A percentile compares a stretch with the other conserved stretches of the same genome.
These are phyloP conservation scores for Urophycis tenuis DNA, from an alignment of 2,797 vertebrate species.

Conservation along the genomic window DNA sequence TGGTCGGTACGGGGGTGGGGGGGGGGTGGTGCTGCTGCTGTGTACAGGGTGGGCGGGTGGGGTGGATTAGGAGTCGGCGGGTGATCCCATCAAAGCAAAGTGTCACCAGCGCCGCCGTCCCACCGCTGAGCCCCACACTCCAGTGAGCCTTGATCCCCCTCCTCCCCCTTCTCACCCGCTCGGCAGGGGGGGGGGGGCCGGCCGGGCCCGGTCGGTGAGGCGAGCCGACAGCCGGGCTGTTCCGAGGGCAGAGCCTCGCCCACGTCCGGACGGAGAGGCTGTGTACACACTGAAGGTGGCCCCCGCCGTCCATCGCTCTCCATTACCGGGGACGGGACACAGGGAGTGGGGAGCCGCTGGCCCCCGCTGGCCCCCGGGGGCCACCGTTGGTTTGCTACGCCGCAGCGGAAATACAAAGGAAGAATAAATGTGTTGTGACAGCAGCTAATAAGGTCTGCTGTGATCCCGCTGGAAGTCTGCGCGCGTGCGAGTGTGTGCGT, in stretches of 20 bases:
- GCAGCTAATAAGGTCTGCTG: slow-evolving; percentile 69
- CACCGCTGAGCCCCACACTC: slow-evolving; percentile 61
- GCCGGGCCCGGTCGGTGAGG: slow-evolving; percentile 48
- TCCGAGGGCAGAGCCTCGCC: slow-evolving; percentile 66
- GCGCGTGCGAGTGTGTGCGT: slow-evolving; percentile 16
- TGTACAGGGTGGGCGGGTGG: slow-evolving; percentile 30
- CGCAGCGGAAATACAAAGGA: slow-evolving; percentile 70
- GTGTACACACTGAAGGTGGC: slow-evolving; percentile 61
- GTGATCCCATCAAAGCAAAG: slow-evolving; percentile 57
- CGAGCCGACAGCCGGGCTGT: slow-evolving; percentile 58
- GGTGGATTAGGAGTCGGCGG: slow-evolving; percentile 50
- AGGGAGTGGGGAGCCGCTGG: slow-evolving; percentile 54
- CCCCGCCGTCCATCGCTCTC: slow-evolving; percentile 67
- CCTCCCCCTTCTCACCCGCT: slow-evolving; percentile 73
- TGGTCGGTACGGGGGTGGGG: background rate
- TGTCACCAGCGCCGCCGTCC: slow-evolving; percentile 53
- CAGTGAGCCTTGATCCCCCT: slow-evolving; percentile 71
- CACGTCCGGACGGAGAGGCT: slow-evolving; percentile 54
- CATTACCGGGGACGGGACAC: slow-evolving; percentile 71
- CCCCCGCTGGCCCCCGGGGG: slow-evolving; percentile 57
- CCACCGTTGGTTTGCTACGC: slow-evolving; percentile 64
- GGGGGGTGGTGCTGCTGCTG: slow-evolving; percentile 26
- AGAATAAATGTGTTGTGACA: slow-evolving; percentile 77
- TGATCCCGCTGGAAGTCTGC: slow-evolving; percentile 54
- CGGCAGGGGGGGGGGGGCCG: slow-evolving; percentile 52